Conservation (phyloP, 1,140 invertebrate genomes). For the Zaprionus inermis region DNA sequence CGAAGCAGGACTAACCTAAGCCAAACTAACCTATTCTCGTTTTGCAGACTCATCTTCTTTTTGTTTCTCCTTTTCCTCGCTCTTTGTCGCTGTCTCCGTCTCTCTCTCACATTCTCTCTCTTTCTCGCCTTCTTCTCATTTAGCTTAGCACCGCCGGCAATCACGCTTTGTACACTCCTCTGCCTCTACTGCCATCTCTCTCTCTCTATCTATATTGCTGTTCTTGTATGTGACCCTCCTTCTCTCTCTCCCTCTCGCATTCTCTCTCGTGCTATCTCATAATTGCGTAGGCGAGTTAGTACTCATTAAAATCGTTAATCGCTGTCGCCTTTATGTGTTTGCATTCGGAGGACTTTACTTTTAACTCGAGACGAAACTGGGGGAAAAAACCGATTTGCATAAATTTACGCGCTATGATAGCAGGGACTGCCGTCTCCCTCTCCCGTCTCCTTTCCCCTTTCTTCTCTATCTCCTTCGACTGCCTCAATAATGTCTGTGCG, state of each 20-base stretch:
- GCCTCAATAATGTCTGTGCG: slow-evolving; percentile 23
- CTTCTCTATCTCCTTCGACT: not conserved
- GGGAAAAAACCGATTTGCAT: slow-evolving; percentile 71
- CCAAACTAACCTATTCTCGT: not conserved
- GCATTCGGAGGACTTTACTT: slow-evolving; percentile 70
- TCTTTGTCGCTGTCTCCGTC: too few relatives aligned
- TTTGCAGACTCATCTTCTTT: too few relatives aligned
- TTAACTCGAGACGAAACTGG: slow-evolving; percentile 50
- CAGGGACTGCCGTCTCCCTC: not conserved
- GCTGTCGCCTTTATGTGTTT: slow-evolving; percentile 61
- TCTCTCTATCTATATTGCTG: too few relatives aligned
- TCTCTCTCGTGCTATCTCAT: slow-evolving; percentile 59
- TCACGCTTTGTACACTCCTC: slow-evolving; percentile 47
- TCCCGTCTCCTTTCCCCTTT: not conserved
- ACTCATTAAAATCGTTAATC: slow-evolving; percentile 80
- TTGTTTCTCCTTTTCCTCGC: too few relatives aligned
- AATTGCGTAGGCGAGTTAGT: slow-evolving; percentile 78
- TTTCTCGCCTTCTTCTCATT: slow-evolving; percentile 23
- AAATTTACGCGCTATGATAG: slow-evolving; percentile 74
- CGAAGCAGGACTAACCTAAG: not conserved
- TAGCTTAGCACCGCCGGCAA: slow-evolving; percentile 48
- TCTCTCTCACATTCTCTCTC: not conserved
- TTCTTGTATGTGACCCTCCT: not conserved
- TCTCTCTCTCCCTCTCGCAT: not conserved
- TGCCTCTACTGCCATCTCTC: not conserved